Conservation (phyloP, 2,888 invertebrate species). For the Chirona hameri region DNA sequence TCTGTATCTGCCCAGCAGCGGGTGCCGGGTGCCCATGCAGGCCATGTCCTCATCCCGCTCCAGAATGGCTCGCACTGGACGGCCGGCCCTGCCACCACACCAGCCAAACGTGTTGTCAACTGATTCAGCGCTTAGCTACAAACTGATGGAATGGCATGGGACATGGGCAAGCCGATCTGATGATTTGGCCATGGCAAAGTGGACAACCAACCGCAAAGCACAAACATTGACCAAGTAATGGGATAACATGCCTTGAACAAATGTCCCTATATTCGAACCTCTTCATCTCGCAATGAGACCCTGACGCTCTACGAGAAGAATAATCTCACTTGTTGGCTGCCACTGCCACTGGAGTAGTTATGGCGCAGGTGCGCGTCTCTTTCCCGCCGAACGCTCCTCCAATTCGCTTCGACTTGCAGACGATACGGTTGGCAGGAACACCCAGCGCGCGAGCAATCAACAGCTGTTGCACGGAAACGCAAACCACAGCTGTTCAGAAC, state of each 20-base stretch:
- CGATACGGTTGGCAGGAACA: slow-evolving; percentile 63
- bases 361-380: slow-evolving; percentile 66
- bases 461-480: slow-evolving; percentile 52
- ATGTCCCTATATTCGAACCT: too few relatives aligned
- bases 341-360: slow-evolving; percentile 70
- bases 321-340: slow-evolving; percentile 62
- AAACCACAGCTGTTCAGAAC: too few relatives aligned
- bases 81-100: slow-evolving; percentile 56
- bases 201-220: too few relatives aligned
- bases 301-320: too few relatives aligned
- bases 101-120: neutral
- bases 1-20: slow-evolving; percentile 75
- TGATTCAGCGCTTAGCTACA: neutral
- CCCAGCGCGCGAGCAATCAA: slow-evolving; percentile 65
- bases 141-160: too few relatives aligned
- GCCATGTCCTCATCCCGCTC: slow-evolving; percentile 94
- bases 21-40: slow-evolving; percentile 82
- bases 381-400: slow-evolving; percentile 97
- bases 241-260: too few relatives aligned
- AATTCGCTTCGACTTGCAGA: slow-evolving; percentile 74
- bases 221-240: too few relatives aligned
- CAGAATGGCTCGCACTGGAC: slow-evolving; percentile 79
- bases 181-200: too few relatives aligned
- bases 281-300: too few relatives aligned
- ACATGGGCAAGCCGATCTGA: too few relatives aligned